Evolutionary conservation across 92 coral and sea anemone genomes (phyloP).

Genomic region (Galaxea fascicularis): DNA sequence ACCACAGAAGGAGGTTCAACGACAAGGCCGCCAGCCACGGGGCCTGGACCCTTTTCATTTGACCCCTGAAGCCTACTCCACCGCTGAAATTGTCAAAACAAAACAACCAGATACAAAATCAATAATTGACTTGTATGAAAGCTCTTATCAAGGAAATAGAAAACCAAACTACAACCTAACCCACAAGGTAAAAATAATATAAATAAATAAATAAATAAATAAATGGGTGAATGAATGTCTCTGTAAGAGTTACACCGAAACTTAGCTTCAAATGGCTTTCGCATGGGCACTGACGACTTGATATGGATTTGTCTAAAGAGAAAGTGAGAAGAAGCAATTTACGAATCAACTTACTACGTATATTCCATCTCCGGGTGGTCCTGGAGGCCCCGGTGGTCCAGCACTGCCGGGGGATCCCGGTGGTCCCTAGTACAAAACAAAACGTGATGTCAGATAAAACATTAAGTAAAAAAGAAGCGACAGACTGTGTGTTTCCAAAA

Average conservation of each 20-base stretch:
- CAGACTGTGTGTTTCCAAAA: too few relatives aligned
- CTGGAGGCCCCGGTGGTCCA: constrained; percentile 76
- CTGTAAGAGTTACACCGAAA: too few relatives aligned
- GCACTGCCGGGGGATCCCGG: constrained; percentile 79
- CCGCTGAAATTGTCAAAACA: constrained; percentile 38
- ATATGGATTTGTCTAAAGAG: too few relatives aligned
- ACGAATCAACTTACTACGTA: constrained; percentile 68
- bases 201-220: too few relatives aligned
- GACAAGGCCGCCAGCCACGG: constrained; percentile 55
- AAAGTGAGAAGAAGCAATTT: not conserved
- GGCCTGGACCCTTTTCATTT: constrained; percentile 85
- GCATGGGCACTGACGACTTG: too few relatives aligned
- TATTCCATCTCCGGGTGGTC: constrained; percentile 78
- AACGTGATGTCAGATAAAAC: not conserved
- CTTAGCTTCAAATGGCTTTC: too few relatives aligned
- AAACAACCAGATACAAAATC: not conserved
- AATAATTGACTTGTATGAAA: too few relatives aligned
- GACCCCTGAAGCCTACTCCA: constrained; percentile 75
- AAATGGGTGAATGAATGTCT: too few relatives aligned
- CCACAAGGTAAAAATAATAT: too few relatives aligned
- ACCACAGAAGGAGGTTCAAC: constrained; percentile 87
- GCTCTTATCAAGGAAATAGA: too few relatives aligned
- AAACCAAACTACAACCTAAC: too few relatives aligned
- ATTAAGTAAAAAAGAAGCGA: too few relatives aligned
- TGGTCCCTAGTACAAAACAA: constrained; percentile 55